These are phyloP conservation scores for Chanos chanos DNA, from an alignment of 2,797 vertebrate genomes.

Conservation along the genomic window DNA sequence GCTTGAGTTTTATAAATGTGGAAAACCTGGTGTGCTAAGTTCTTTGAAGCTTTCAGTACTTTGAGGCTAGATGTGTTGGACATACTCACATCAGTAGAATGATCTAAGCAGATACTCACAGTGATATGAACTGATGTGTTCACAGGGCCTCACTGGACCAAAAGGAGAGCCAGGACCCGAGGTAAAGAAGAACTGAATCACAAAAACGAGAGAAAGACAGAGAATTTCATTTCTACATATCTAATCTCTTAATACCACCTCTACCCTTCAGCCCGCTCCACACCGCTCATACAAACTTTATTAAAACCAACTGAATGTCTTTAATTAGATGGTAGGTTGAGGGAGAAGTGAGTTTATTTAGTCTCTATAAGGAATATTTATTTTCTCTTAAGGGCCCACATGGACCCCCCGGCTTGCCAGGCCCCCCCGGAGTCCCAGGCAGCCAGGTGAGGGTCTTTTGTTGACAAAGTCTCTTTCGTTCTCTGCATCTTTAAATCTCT, in stretches of 20 bases:
- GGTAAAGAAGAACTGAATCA: constrained; percentile 63
- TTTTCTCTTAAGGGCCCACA: constrained; percentile 75
- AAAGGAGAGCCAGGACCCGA: constrained; percentile 82
- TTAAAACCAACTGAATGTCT: no score
- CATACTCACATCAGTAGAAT: no score
- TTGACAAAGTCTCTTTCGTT: constrained; percentile 20
- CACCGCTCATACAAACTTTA: no score
- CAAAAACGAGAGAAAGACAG: constrained; percentile 6
- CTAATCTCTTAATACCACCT: no score
- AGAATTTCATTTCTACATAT: not conserved
- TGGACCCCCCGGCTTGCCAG: constrained; percentile 82
- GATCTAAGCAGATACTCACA: no score
- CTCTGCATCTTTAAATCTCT: not conserved
- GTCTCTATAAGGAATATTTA: not conserved
- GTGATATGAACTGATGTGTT: constrained; percentile 43
- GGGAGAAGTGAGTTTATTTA: not conserved
- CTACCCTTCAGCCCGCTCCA: no score
- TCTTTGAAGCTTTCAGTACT: no score
- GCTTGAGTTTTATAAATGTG: no score
- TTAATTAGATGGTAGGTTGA: not conserved
- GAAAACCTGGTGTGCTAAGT: no score
- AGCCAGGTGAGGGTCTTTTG: constrained; percentile 68
- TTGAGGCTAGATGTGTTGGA: no score
- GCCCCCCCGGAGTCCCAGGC: constrained; percentile 74
- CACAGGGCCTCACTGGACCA: constrained; percentile 83